Evolutionary conservation across 2,888 invertebrate species (phyloP).

Genomic region (Druceiella hillmani): DNA sequence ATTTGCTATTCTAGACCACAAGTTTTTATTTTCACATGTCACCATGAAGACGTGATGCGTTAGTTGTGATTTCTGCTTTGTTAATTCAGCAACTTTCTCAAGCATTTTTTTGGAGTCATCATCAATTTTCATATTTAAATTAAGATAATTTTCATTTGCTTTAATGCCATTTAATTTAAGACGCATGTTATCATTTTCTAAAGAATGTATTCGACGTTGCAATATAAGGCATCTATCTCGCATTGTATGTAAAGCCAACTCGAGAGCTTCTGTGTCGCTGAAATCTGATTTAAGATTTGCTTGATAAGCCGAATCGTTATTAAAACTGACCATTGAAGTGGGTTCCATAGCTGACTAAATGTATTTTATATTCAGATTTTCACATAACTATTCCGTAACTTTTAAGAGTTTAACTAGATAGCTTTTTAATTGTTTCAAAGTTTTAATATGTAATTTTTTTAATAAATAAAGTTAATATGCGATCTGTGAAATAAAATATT

Average conservation of each 20-base stretch:
- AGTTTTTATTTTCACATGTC: slow-evolving; percentile 71
- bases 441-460: no score
- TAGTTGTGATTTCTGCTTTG: slow-evolving; percentile 69
- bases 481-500: no score
- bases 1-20: slow-evolving; percentile 70
- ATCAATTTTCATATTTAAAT: slow-evolving; percentile 35
- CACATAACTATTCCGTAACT: no score
- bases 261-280: slow-evolving; percentile 55
- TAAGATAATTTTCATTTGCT: slow-evolving; percentile 31
- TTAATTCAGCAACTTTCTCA: slow-evolving; percentile 62
- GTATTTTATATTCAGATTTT: no score
- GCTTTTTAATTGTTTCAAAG: no score
- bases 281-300: slow-evolving; percentile 40
- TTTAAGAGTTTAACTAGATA: no score
- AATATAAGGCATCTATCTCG: slow-evolving; percentile 73
- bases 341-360: slow-evolving; percentile 48
- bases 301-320: slow-evolving; percentile 44
- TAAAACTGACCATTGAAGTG: slow-evolving; percentile 46
- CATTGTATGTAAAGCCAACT: slow-evolving; percentile 75
- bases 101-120: slow-evolving; percentile 50
- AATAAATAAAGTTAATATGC: no score
- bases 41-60: slow-evolving; percentile 77
- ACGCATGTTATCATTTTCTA: slow-evolving; percentile 73
- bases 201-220: slow-evolving; percentile 60
- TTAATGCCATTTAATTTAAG: slow-evolving; percentile 44